Percentiles rank a stretch among this genome's conserved stretches.
These are phyloP conservation scores for Leptinotarsa texana DNA, from an alignment of 1,140 invertebrate genomes.

Conservation along the genomic window DNA sequence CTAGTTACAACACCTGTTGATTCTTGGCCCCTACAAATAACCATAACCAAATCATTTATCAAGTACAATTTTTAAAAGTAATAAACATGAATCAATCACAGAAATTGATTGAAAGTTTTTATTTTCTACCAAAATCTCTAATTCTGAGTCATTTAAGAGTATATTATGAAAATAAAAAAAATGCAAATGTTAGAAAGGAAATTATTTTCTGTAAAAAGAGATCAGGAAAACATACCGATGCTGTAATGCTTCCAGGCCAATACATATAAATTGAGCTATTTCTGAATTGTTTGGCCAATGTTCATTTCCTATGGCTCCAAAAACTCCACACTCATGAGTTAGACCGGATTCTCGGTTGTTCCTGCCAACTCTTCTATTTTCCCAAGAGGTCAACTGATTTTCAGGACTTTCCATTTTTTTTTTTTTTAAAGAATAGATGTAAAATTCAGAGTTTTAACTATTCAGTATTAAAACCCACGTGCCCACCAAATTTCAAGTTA, in stretches of 20 bases:
- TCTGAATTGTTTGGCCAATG: constrained; percentile 74
- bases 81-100: no score
- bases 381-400: constrained; percentile 6
- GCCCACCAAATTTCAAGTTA: no score
- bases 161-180: no score
- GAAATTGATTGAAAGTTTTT: no score
- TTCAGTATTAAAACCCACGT: no score
- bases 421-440: no score
- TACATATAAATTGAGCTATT: constrained; percentile 77
- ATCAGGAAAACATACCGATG: constrained; percentile 69
- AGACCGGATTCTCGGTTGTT: constrained; percentile 37
- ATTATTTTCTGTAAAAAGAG: no score
- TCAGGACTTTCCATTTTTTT: no score
- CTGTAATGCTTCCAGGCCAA: constrained; percentile 93
- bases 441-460: no score
- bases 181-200: no score
- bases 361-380: constrained; percentile 28
- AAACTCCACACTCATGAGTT: constrained; percentile 88
- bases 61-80: no score
- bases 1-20: constrained; percentile 95
- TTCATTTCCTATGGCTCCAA: constrained; percentile 85
- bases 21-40: constrained; percentile 80
- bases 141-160: not conserved
- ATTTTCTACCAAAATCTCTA: not conserved
- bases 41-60: no score